Evolutionary conservation across 2,113 vertebrate species (phyloP).

Genomic region (Salvelinus alpinus): DNA sequence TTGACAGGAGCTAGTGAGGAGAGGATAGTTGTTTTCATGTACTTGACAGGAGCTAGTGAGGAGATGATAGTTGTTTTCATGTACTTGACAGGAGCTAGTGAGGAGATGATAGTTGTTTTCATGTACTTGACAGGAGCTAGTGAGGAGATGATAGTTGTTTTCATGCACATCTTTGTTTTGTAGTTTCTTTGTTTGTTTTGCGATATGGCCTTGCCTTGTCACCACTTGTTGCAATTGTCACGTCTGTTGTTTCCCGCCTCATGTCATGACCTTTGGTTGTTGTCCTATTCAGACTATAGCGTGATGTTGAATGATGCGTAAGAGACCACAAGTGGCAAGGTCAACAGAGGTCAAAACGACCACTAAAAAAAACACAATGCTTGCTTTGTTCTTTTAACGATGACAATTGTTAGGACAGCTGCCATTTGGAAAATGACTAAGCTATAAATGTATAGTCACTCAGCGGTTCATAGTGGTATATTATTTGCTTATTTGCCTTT

Average conservation of each 20-base stretch:
- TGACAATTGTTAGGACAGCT: slow-evolving; percentile 21
- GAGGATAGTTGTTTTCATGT: too few species aligned
- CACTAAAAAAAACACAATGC: slow-evolving; percentile 15
- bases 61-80: too few species aligned
- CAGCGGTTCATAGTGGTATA: too few species aligned
- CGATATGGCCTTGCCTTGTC: neutral
- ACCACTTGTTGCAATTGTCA: neutral
- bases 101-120: too few species aligned
- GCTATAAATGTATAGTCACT: neutral
- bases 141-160: neutral
- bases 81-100: too few species aligned
- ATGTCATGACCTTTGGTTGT: neutral
- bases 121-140: too few species aligned
- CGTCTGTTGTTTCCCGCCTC: neutral
- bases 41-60: too few species aligned
- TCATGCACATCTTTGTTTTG: neutral
- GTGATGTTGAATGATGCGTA: neutral
- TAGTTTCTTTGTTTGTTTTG: neutral
- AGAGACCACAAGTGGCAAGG: slow-evolving; percentile 17
- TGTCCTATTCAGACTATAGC: slow-evolving; percentile 5
- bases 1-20: too few species aligned
- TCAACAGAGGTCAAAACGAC: slow-evolving; percentile 36
- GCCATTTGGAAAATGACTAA: slow-evolving; percentile 45
- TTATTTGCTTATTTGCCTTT: too few species aligned
- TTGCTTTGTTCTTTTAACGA: slow-evolving; percentile 20